Conservation (phyloP, 2,888 invertebrate species). For the Yponomeuta malinellus region DNA sequence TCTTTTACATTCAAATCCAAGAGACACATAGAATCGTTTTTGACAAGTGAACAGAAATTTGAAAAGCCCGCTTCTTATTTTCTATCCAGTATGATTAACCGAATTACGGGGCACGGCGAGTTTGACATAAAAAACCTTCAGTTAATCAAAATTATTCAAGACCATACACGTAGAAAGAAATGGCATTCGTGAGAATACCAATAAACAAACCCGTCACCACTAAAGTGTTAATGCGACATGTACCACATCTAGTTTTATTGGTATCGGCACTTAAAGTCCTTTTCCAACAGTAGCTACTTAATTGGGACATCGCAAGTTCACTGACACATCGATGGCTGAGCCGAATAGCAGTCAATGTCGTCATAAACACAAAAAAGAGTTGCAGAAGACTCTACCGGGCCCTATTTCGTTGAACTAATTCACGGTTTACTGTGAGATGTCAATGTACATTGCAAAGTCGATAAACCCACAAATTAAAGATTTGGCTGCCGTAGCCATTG, state of each 20-base stretch:
- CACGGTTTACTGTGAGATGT: neutral
- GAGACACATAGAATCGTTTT: no score
- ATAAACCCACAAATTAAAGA: no score
- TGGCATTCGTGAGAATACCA: neutral
- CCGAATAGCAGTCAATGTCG: constrained; percentile 51
- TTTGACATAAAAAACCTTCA: no score
- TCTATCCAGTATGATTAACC: no score
- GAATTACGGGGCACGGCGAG: no score
- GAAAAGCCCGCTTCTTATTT: no score
- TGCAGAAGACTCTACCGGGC: neutral
- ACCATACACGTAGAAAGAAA: neutral
- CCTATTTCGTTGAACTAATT: neutral
- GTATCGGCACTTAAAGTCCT: constrained; percentile 34
- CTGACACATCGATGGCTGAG: constrained; percentile 49
- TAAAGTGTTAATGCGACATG: neutral
- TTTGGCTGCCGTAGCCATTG: no score
- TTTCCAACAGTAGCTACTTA: constrained; percentile 26
- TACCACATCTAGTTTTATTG: constrained; percentile 11
- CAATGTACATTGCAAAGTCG: no score
- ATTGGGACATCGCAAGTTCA: constrained; percentile 51
- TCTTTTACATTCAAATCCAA: no score
- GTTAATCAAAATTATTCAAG: neutral
- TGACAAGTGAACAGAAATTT: no score
- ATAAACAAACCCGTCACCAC: neutral
- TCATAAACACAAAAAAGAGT: constrained; percentile 22